Evolutionary conservation across 2,888 invertebrate genomes (phyloP).

Genomic region (Dysmachus trigonus): DNA sequence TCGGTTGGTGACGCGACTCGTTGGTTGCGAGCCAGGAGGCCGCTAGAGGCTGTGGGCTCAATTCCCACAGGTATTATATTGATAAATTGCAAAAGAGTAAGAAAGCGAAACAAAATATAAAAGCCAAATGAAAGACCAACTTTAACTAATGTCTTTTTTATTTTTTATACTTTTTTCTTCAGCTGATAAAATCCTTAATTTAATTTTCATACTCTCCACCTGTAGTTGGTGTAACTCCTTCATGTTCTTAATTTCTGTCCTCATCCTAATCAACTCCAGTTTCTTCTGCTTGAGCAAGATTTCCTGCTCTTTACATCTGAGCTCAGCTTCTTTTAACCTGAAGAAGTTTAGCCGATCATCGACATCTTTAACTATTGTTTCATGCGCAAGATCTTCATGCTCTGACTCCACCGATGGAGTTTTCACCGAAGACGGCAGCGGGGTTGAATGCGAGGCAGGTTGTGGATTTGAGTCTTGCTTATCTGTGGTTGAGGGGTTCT

Average conservation of each 20-base stretch:
- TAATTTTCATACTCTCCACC: conserved; percentile 60
- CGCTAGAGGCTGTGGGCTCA: too few relatives aligned
- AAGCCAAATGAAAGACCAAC: not conserved
- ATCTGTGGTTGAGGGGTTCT: conserved; percentile 45
- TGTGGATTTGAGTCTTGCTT: conserved; percentile 45
- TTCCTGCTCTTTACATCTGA: conserved; percentile 60
- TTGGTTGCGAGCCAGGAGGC: too few relatives aligned
- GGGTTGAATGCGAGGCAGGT: conserved; percentile 46
- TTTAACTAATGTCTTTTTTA: conserved; percentile 18
- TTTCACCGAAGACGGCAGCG: conserved; percentile 54
- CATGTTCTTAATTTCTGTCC: conserved; percentile 61
- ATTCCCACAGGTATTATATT: too few relatives aligned
- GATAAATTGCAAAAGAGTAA: too few relatives aligned
- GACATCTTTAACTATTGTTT: not conserved
- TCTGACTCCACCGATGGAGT: conserved; percentile 35
- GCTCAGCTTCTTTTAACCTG: conserved; percentile 61
- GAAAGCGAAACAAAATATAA: too few relatives aligned
- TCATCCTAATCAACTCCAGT: conserved; percentile 59
- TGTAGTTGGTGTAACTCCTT: conserved; percentile 60
- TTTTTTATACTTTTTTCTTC: conserved; percentile 57
- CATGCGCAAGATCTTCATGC: conserved; percentile 48
- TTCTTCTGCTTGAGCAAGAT: conserved; percentile 60
- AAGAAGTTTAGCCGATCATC: conserved; percentile 61
- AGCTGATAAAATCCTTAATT: conserved; percentile 60
- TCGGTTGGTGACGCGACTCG: too few relatives aligned